A percentile compares a stretch with the other conserved stretches of the same genome.
Conservation (phyloP, 2,113 vertebrate genomes). For the Dasyprocta punctata region DNA sequence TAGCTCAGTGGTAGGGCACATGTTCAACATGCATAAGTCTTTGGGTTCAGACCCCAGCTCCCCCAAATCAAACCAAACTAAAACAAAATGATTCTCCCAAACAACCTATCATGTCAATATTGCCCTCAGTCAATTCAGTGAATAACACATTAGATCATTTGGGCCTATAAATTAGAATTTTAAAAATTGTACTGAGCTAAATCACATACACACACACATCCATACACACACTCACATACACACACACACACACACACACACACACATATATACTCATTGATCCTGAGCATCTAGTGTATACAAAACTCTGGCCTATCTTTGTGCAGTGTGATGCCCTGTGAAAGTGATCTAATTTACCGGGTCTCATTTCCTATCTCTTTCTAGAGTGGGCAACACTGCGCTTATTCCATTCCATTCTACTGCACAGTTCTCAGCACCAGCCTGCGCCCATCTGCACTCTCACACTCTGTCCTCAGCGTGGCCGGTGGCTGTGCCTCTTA, state of each 20-base stretch:
- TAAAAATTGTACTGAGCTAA: neutral
- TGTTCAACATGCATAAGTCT: neutral
- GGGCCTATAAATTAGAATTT: slow-evolving; percentile 37
- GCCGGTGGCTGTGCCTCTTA: neutral
- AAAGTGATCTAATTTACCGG: slow-evolving; percentile 56
- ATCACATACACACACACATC: neutral
- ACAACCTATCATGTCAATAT: slow-evolving; percentile 4
- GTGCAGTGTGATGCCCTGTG: neutral
- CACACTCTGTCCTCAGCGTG: neutral
- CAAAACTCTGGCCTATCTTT: neutral
- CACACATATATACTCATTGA: neutral
- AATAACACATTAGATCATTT: slow-evolving; percentile 66
- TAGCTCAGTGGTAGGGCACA: neutral
- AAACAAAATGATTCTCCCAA: neutral
- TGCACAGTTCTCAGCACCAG: slow-evolving; percentile 52
- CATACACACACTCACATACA: neutral
- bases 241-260: neutral
- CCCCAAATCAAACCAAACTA: neutral
- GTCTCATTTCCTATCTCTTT: slow-evolving; percentile 58
- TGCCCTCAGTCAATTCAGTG: slow-evolving; percentile 58
- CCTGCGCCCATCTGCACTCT: neutral
- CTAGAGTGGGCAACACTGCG: slow-evolving; percentile 38
- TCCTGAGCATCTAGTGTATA: neutral
- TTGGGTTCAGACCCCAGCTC: neutral
- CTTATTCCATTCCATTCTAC: slow-evolving; percentile 56